A percentile compares a stretch with the other conserved stretches of the same genome.
These are phyloP conservation scores for Neotoxoptera formosana DNA, from an alignment of 1,140 invertebrate species.

Conservation along the genomic window DNA sequence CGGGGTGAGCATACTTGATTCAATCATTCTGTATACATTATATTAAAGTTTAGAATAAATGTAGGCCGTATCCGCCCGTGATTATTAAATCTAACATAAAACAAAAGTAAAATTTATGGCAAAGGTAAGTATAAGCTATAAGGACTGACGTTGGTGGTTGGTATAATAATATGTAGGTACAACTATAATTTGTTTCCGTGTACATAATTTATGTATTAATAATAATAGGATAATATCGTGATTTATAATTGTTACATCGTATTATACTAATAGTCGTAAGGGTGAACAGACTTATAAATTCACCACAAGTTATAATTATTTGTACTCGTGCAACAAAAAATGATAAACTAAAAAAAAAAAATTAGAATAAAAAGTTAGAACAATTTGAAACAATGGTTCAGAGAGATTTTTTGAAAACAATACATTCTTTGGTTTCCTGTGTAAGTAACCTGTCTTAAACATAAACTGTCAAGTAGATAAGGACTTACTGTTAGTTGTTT, in stretches of 20 bases:
- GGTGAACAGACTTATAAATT: not conserved
- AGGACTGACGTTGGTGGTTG: not conserved
- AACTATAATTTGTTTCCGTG: not conserved
- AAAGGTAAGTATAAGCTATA: not conserved
- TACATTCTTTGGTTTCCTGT: too few species aligned
- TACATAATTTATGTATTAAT: not conserved
- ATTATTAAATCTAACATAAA: not conserved
- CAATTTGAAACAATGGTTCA: not conserved
- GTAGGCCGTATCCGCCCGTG: too few species aligned
- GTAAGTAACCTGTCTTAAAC: too few species aligned
- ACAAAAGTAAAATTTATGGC: not conserved
- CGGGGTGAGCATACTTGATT: too few species aligned
- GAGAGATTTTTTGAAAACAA: too few species aligned
- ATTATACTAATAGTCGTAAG: not conserved
- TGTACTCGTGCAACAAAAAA: not conserved
- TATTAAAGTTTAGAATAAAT: too few species aligned
- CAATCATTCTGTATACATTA: too few species aligned
- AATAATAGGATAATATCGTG: not conserved
- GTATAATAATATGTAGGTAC: not conserved
- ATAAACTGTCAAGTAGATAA: too few species aligned
- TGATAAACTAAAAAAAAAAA: not conserved
- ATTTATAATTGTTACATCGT: conserved; percentile 2
- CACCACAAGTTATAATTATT: not conserved
- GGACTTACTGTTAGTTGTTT: too few species aligned
- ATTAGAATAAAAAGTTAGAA: not conserved